A percentile compares a stretch with the other conserved stretches of the same genome.
Evolutionary conservation across 2,113 vertebrate genomes (phyloP).

Genomic region (Plestiodon gilberti): DNA sequence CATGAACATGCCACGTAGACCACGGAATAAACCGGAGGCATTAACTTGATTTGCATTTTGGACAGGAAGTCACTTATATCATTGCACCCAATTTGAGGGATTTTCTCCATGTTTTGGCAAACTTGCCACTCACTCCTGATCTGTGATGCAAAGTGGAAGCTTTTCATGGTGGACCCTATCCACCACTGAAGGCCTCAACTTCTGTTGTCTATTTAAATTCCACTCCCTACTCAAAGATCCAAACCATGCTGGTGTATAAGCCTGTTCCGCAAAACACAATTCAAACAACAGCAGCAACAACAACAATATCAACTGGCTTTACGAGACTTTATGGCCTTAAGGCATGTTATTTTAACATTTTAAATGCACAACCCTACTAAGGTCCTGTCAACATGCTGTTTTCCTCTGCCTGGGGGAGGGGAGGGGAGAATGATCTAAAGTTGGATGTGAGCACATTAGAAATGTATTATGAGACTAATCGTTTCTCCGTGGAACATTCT

Average conservation of each 20-base stretch:
- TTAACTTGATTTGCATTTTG: conserved; percentile 37
- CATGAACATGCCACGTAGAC: conserved; percentile 57
- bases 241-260: rapidly evolving
- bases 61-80: conserved; percentile 5
- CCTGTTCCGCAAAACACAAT: not conserved
- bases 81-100: conserved; percentile 32
- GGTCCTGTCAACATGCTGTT: not conserved
- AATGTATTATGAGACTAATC: not conserved
- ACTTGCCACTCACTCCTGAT: conserved; percentile 20
- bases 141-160: conserved; percentile 13
- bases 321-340: not conserved
- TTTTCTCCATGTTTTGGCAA: conserved; percentile 22
- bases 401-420: not conserved
- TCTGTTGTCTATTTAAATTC: conserved; percentile 5
- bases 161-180: not conserved
- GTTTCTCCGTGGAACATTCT: not conserved
- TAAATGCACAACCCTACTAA: not conserved
- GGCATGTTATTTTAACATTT: not conserved
- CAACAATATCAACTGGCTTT: not conserved
- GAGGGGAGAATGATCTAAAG: not conserved
- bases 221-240: not conserved
- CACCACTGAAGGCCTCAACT: not conserved
- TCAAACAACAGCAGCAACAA: not conserved
- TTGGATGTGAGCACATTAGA: not conserved
- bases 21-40: conserved; percentile 45